A percentile compares a stretch with the other conserved stretches of the same genome.
These are phyloP conservation scores for Sebastes itinus DNA, from an alignment of 2,797 vertebrate species.

Conservation along the genomic window DNA sequence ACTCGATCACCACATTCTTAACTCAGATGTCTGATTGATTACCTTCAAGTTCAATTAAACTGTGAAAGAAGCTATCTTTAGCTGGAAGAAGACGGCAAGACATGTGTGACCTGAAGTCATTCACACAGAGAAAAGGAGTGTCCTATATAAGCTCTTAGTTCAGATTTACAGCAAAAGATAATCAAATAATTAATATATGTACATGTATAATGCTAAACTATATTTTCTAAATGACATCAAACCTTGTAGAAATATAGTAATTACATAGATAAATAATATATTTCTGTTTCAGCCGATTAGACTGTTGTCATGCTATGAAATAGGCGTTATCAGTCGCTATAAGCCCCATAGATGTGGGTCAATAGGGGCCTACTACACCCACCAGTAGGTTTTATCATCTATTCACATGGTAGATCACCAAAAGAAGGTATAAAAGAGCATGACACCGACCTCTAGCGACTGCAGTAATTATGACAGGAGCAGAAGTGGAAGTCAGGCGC, in stretches of 20 bases:
- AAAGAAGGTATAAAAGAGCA: too few relatives aligned
- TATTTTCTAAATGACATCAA: background rate
- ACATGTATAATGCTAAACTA: background rate
- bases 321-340: too few relatives aligned
- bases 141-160: background rate
- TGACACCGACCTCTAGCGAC: too few relatives aligned
- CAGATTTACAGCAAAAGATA: background rate
- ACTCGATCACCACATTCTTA: slow-evolving; percentile 62
- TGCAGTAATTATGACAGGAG: too few relatives aligned
- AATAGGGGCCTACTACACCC: too few relatives aligned
- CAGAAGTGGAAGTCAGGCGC: too few relatives aligned
- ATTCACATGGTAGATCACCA: too few relatives aligned
- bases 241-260: background rate
- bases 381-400: too few relatives aligned
- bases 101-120: slow-evolving; percentile 25
- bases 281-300: background rate
- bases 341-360: too few relatives aligned
- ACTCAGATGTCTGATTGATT: slow-evolving; percentile 75
- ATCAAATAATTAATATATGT: background rate
- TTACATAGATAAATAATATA: background rate
- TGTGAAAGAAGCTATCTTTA: slow-evolving; percentile 64
- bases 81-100: slow-evolving; percentile 1
- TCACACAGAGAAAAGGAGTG: background rate
- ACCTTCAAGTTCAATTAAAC: slow-evolving; percentile 69
- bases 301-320: too few relatives aligned